Base-by-base conservation (phyloP, 2,797 vertebrate genomes). In the Pelodytes ibericus region DNA sequence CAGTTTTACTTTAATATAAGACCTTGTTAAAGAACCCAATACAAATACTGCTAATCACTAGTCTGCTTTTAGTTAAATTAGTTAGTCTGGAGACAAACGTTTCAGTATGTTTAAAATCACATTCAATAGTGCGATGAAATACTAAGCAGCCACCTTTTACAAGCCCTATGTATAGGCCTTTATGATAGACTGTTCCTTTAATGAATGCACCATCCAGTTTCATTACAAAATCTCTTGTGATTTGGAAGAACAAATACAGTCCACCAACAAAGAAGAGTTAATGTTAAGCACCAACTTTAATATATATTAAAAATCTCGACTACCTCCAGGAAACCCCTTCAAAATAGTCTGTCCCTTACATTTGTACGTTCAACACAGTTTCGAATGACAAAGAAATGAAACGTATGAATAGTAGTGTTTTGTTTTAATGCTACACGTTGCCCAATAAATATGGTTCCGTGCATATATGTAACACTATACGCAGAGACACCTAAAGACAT, bases 381-480 rank as follows among this genome's bases (percentile, higher is more conserved):
- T 68, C 68, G 27, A 51, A 72, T 72, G 44, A 77, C 75, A 49
- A 59, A 64, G 60, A 73, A 63, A 56, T 25, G 63, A 79, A 73
- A 57, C 7, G 7, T 18, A 2, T 62, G 64, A 68, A 63, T 44
- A 36, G 27, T 15, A 27, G 24, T 4, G 36, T 63, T 58, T 53
- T 63, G 36, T 30, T 73, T 68, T 68, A 57, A 63, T 62, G 30
- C 30, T 25, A 4, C 63, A 47, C 33, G 18, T 44, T 24, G 25
- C 20, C 26, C 25, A 72, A 33, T 68, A 47, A 16, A 65, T 60
- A 72, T 62, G 30, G 18, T 27, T 56, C 56, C 56, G 22, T 44
- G 31, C 62, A 63, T 64, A 33, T 69, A 30, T 66, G 77, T 74
- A 79, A 79, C 64, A 53, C 57, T 68, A 79, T 79, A 74, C 64